Base-by-base conservation (phyloP, 2,113 vertebrate species). In the Phrynocephalus versicolor region DNA sequence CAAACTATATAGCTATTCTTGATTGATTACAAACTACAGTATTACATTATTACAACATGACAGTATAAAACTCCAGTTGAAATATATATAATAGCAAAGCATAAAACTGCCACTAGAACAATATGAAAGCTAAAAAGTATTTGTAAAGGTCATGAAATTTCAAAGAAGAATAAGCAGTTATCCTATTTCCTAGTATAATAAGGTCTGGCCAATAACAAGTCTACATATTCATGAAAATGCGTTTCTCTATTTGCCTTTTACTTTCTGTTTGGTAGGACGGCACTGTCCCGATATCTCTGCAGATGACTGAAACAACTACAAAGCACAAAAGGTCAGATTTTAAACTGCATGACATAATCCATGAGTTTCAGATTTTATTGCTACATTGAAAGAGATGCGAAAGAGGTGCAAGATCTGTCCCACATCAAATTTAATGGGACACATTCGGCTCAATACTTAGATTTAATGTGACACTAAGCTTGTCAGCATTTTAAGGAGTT, bases 221-320 rank as follows among this genome's bases (percentile, higher is more conserved):
- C 71, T 83, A 55, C 41, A 39, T 55, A 39, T 37, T 41, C n/a
- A 65, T 35, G 27, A 77, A 84, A 76, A 69, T 78, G 6, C 6
- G n/a, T 21, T 30, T 70, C 21, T 70, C 33, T 41, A 79, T n/a
- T 79, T 71, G 51, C 33, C n/a, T 79, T 58, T 58, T 60, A 23
- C 27, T 41, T 58, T n/a, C 67, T 62, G 41, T 41, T 58, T 25
- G 37, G 33, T 83, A 82, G 88, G 79, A 0, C 1, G 33, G 25
- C 27, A 77, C 3, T 0, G 0, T 13, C 35, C 57, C 80, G 81
- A 78, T 57, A 41, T 81, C 30, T 84, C 1, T 81, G 35, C 8
- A 10, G 60, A 84, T n/a, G 64, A 5, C 15, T 84, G 23, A 88
- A 91, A 81, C 3, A 73, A 33, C 10, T 79, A 89, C 58, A 86